These are phyloP conservation scores for Mythimna vitellina DNA, from an alignment of 2,888 invertebrate genomes.

Conservation along the genomic window DNA sequence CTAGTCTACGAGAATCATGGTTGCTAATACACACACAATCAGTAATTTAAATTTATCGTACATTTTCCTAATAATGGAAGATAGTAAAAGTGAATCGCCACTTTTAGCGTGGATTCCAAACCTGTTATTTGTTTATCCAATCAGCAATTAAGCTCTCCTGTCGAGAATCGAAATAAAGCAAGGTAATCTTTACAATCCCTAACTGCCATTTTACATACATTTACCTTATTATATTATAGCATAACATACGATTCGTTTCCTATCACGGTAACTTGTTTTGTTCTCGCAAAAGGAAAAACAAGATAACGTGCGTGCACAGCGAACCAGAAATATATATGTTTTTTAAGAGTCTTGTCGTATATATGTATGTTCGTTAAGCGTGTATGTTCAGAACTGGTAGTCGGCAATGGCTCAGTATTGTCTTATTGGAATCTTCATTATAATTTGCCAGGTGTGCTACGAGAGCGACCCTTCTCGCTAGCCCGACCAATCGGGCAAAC, in stretches of 20 bases:
- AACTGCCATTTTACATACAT: constrained; percentile 33
- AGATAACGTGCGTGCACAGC: constrained; percentile 38
- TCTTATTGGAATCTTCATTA: constrained; percentile 74
- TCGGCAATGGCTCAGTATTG: constrained; percentile 68
- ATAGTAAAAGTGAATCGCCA: constrained; percentile 3
- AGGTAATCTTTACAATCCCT: constrained; percentile 25
- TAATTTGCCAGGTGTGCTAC: constrained; percentile 76
- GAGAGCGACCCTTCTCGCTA: constrained; percentile 27
- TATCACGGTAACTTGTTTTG: constrained; percentile 58
- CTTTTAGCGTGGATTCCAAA: neutral
- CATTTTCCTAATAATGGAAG: neutral
- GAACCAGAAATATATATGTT: constrained; percentile 51
- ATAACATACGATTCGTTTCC: constrained; percentile 55
- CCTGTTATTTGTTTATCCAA: constrained; percentile 9
- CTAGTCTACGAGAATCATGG: neutral
- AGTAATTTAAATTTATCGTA: neutral
- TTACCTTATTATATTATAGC: constrained; percentile 45
- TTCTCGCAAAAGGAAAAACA: constrained; percentile 54
- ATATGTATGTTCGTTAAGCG: constrained; percentile 57
- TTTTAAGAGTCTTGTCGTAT: constrained; percentile 44
- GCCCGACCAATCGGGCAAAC: constrained; percentile 63
- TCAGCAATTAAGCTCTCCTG: neutral
- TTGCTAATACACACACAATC: neutral
- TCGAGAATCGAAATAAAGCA: constrained; percentile 22
- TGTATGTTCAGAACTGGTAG: constrained; percentile 66